Conservation (phyloP, 2,888 invertebrate species). For the Germaria angustata region DNA sequence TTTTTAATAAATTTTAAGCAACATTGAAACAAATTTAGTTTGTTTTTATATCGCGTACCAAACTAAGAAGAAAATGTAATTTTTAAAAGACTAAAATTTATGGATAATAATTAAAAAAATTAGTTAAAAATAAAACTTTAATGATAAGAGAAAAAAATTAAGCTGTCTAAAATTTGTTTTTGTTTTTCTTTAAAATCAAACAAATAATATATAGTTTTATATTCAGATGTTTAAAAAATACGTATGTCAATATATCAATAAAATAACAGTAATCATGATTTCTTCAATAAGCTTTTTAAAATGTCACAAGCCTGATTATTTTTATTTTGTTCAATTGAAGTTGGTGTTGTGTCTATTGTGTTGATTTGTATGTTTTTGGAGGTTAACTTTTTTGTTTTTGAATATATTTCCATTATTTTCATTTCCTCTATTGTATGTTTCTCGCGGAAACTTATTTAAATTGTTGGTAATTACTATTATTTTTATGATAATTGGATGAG, state of each 20-base stretch:
- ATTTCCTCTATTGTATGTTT: slow-evolving; percentile 9
- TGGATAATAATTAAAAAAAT: slow-evolving; percentile 45
- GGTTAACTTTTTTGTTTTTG: slow-evolving; percentile 12
- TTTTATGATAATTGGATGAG: slow-evolving; percentile 76
- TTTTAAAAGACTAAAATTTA: slow-evolving; percentile 42
- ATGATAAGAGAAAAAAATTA: slow-evolving; percentile 51
- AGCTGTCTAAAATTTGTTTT: slow-evolving; percentile 66
- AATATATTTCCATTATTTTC: slow-evolving; percentile 1
- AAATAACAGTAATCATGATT: slow-evolving; percentile 65
- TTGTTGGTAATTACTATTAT: slow-evolving; percentile 78
- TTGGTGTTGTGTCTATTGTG: slow-evolving; percentile 65
- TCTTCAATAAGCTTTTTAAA: neutral
- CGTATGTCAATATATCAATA: slow-evolving; percentile 53
- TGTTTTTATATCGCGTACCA: slow-evolving; percentile 41
- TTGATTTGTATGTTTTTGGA: slow-evolving; percentile 51
- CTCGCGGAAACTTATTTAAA: slow-evolving; percentile 70
- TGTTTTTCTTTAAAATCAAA: slow-evolving; percentile 65
- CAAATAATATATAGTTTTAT: slow-evolving; percentile 58
- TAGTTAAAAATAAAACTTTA: slow-evolving; percentile 24
- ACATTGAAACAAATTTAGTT: slow-evolving; percentile 61
- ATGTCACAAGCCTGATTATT: slow-evolving; percentile 15
- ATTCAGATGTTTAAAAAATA: slow-evolving; percentile 51
- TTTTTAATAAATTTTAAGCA: slow-evolving; percentile 56
- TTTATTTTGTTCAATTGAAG: slow-evolving; percentile 56
- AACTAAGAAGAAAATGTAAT: slow-evolving; percentile 51